Evolutionary conservation across 2,888 invertebrate genomes (phyloP).

Genomic region (Heteropelma amictum): DNA sequence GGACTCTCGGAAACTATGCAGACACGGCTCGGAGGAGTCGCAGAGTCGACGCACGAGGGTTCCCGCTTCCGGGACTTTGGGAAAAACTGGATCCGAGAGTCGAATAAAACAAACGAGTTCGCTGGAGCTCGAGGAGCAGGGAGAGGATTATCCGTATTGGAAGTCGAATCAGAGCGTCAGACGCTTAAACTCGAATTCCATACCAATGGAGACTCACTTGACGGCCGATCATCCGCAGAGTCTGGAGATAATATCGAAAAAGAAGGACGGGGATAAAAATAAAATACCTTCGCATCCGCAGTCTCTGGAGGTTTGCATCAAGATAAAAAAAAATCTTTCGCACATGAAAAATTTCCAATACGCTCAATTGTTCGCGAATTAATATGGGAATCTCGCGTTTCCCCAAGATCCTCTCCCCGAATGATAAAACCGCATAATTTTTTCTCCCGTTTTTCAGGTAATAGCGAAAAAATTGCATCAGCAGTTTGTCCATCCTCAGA

Average conservation of each 20-base stretch:
- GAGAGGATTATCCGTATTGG: constrained; percentile 74
- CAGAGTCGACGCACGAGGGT: constrained; percentile 71
- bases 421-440: no score
- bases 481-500: constrained; percentile 74
- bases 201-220: constrained; percentile 72
- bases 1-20: constrained; percentile 67
- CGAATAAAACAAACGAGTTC: constrained; percentile 81
- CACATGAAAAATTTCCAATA: neutral
- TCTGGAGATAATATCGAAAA: constrained; percentile 73
- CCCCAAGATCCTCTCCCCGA: no score
- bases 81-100: constrained; percentile 78
- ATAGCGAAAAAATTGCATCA: constrained; percentile 73
- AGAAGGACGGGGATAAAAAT: constrained; percentile 72
- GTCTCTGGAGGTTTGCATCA: constrained; percentile 70
- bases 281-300: constrained; percentile 76
- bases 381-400: no score
- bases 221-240: constrained; percentile 74
- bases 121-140: constrained; percentile 79
- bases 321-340: neutral
- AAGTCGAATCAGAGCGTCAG: constrained; percentile 73
- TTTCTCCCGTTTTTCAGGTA: constrained; percentile 60
- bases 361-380: no score
- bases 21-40: constrained; percentile 74
- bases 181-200: constrained; percentile 72
- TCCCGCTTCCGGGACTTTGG: constrained; percentile 75